These are phyloP conservation scores for Thinocorus orbignyianus DNA, from an alignment of 2,113 vertebrate species.

Conservation along the genomic window DNA sequence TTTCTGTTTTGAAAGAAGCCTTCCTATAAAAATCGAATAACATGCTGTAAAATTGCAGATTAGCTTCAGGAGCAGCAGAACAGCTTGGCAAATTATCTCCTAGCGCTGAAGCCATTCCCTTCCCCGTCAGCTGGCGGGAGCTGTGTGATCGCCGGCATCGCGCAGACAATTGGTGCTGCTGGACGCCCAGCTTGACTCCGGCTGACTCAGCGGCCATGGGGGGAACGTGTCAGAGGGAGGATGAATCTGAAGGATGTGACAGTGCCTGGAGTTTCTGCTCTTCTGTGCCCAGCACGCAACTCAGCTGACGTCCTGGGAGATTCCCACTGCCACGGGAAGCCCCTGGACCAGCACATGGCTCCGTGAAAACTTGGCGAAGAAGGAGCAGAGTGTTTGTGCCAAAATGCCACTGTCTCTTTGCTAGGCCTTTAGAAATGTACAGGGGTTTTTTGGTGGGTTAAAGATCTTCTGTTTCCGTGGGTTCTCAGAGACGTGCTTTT, in stretches of 20 bases:
- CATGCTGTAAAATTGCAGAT: neutral
- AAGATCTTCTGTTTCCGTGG: neutral
- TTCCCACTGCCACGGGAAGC: neutral
- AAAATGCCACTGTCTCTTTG: neutral
- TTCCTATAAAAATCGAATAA: neutral
- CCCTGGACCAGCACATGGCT: rapidly evolving
- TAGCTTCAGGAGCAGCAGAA: neutral
- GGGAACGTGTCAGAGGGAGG: neutral
- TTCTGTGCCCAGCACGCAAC: neutral
- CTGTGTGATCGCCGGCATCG: neutral
- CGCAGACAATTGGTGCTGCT: neutral
- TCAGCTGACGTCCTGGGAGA: neutral
- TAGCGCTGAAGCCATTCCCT: neutral
- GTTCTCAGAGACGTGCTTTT: neutral
- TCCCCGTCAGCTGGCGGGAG: neutral
- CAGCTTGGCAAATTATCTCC: neutral
- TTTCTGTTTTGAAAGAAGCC: neutral
- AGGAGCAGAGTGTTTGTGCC: neutral
- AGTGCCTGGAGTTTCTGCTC: neutral
- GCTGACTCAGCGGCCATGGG: neutral
- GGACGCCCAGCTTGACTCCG: neutral
- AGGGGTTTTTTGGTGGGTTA: neutral
- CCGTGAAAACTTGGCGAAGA: neutral
- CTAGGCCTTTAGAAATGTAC: neutral
- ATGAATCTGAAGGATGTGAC: neutral